Percentiles rank a stretch among this genome's conserved stretches.
Conservation (phyloP, 2,888 invertebrate species). For the Lymantria monacha region DNA sequence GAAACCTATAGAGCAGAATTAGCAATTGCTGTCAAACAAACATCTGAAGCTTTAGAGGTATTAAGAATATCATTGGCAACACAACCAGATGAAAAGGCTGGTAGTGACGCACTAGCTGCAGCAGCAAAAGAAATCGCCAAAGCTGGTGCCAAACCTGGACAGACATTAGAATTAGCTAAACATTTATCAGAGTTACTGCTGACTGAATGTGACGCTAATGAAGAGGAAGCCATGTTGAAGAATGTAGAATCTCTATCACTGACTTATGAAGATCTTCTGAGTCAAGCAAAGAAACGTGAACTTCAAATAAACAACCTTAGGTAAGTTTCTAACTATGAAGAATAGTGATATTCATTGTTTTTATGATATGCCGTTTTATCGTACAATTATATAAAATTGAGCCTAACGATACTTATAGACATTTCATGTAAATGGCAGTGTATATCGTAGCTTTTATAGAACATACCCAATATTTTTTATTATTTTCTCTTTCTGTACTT, state of each 20-base stretch:
- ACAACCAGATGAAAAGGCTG: slow-evolving; percentile 72
- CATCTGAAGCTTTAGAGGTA: slow-evolving; percentile 84
- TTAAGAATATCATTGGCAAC: slow-evolving; percentile 81
- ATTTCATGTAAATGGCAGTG: slow-evolving; percentile 31
- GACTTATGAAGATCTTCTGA: slow-evolving; percentile 86
- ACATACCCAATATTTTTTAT: background rate
- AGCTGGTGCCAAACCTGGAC: slow-evolving; percentile 89
- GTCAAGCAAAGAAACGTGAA: slow-evolving; percentile 88
- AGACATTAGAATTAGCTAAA: slow-evolving; percentile 90
- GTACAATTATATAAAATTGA: slow-evolving; percentile 26
- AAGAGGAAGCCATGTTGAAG: slow-evolving; percentile 84
- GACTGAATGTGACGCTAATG: slow-evolving; percentile 87
- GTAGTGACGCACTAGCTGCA: slow-evolving; percentile 82
- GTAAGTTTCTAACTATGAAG: slow-evolving; percentile 67
- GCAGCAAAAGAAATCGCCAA: slow-evolving; percentile 89
- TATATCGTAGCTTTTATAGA: background rate
- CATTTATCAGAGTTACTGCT: slow-evolving; percentile 89
- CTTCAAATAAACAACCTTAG: slow-evolving; percentile 89
- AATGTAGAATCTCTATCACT: slow-evolving; percentile 85
- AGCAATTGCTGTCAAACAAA: slow-evolving; percentile 87
- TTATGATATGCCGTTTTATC: slow-evolving; percentile 28
- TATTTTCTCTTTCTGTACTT: no score
- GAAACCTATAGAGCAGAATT: slow-evolving; percentile 92
- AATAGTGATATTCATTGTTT: slow-evolving; percentile 7
- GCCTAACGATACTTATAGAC: slow-evolving; percentile 27